These are phyloP conservation scores for Microcaecilia unicolor DNA, from an alignment of 2,797 vertebrate species.

Conservation along the genomic window DNA sequence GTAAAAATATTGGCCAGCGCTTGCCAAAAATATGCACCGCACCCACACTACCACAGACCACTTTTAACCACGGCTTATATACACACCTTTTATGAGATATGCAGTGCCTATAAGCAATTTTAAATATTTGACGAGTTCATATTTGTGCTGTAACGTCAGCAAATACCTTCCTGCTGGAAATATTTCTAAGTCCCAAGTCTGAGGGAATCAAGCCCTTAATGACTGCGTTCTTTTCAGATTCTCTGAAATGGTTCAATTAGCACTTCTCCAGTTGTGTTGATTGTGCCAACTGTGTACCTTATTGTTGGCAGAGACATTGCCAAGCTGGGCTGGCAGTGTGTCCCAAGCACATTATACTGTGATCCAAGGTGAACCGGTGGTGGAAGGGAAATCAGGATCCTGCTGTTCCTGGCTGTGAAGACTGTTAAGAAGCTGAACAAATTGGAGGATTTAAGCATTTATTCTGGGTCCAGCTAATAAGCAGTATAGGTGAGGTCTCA, in stretches of 20 bases:
- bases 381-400: background rate
- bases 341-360: background rate
- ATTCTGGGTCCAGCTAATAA: constrained; percentile 1
- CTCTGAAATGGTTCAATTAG: constrained; percentile 45
- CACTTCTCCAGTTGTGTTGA: constrained; percentile 3
- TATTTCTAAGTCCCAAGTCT: too few relatives aligned
- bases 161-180: too few relatives aligned
- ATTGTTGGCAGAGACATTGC: constrained; percentile 18
- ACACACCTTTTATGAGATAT: too few relatives aligned
- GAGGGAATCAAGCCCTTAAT: too few relatives aligned
- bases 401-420: background rate
- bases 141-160: too few relatives aligned
- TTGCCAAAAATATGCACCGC: too few relatives aligned
- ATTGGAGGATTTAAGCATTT: background rate
- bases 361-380: constrained; percentile 1
- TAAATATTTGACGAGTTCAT: too few relatives aligned
- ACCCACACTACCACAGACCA: too few relatives aligned
- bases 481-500: constrained; percentile 10
- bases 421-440: background rate
- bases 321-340: constrained; percentile 16
- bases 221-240: constrained; percentile 34
- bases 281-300: constrained; percentile 22
- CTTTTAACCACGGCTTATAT: too few relatives aligned
- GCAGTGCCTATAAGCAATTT: too few relatives aligned
- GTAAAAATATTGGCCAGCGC: too few relatives aligned